A percentile compares a stretch with the other conserved stretches of the same genome.
Conservation (phyloP, 2,888 invertebrate species). For the Elaeidobius kamerunicus region DNA sequence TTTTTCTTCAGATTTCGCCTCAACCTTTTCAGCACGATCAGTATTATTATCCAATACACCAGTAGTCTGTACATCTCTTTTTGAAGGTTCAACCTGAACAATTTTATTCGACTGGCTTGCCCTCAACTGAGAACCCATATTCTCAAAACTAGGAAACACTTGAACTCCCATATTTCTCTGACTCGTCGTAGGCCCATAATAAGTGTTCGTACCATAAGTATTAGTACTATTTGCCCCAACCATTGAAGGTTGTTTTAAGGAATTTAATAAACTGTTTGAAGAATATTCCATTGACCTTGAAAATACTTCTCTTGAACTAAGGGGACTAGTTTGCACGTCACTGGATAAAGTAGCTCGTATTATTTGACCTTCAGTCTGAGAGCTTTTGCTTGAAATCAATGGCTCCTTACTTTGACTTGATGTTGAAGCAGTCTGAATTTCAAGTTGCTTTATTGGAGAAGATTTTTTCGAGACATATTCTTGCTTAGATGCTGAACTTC, state of each 20-base stretch:
- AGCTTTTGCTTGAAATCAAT: neutral
- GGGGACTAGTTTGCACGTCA: no score
- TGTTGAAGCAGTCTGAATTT: neutral
- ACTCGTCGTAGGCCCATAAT: neutral
- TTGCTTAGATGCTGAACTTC: no score
- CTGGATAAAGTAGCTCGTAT: neutral
- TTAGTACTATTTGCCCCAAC: neutral
- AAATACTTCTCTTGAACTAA: no score
- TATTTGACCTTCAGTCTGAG: neutral
- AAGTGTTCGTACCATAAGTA: neutral
- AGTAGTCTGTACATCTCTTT: no score
- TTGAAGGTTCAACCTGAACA: neutral
- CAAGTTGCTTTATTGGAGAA: neutral
- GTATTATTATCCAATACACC: neutral
- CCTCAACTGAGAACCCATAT: neutral
- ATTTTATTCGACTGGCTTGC: neutral
- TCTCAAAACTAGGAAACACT: conserved; percentile 1
- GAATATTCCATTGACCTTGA: no score
- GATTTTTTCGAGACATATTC: no score
- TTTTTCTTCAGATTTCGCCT: neutral
- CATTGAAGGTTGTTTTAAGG: neutral
- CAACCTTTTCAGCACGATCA: no score
- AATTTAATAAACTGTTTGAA: no score
- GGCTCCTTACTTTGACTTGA: neutral
- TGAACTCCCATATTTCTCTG: neutral